phyloP scores from a whole-genome alignment of 2,797 vertebrate genomes.

The Setipinna tenuifilis region DNA sequence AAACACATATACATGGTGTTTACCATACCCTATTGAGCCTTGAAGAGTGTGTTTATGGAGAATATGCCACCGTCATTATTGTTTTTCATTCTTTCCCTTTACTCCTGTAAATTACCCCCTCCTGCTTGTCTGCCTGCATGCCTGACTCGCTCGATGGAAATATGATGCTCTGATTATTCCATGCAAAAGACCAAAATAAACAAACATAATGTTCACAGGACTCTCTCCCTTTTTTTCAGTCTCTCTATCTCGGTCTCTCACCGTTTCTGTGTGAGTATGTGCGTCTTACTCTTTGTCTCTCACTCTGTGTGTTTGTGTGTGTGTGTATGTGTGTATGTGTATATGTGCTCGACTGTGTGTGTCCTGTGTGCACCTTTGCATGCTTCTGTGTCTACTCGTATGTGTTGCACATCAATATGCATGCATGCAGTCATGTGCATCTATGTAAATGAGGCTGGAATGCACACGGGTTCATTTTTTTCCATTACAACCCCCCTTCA shows the following conservation, averaged over 20 bases:
- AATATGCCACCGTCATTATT: neutral
- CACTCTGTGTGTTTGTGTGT: too few relatives aligned
- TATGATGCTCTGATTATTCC: neutral
- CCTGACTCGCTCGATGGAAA: neutral
- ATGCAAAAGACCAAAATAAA: neutral
- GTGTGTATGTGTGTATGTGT: neutral
- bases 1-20: neutral
- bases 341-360: neutral
- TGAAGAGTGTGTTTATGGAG: neutral
- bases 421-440: neutral
- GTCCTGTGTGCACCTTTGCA: neutral
- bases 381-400: neutral
- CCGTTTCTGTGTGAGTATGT: too few relatives aligned
- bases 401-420: slow-evolving; percentile 4
- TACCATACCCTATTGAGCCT: neutral
- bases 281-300: too few relatives aligned
- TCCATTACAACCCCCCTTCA: neutral
- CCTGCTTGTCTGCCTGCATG: neutral
- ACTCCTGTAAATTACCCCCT: neutral
- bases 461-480: neutral
- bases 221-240: too few relatives aligned
- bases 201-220: neutral
- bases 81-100: neutral
- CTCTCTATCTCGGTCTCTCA: too few relatives aligned
- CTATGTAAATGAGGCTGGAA: neutral